These are phyloP conservation scores for Erebia aethiops DNA, from an alignment of 2,888 invertebrate species.

Conservation along the genomic window DNA sequence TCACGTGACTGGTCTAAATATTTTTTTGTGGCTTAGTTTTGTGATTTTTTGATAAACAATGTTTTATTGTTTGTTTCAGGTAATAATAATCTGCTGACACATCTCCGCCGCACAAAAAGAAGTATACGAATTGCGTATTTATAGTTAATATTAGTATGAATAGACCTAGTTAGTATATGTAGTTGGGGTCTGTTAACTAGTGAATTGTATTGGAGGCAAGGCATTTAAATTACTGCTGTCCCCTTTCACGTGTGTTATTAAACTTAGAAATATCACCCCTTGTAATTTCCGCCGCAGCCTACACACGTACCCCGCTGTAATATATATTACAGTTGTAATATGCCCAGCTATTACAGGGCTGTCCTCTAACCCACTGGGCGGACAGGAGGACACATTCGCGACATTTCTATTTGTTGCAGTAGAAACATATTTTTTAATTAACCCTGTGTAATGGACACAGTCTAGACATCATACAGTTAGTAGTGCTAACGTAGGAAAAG, in stretches of 20 bases:
- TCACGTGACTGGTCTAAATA: no score
- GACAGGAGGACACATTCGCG: neutral
- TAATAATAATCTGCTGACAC: neutral
- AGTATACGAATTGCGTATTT: no score
- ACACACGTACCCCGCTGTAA: conserved; percentile 3
- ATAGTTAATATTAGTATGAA: no score
- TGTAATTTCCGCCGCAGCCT: conserved; percentile 34
- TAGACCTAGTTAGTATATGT: no score
- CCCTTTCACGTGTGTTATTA: conserved; percentile 18
- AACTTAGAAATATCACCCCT: conserved; percentile 30
- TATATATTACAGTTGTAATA: conserved; percentile 8
- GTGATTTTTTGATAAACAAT: neutral
- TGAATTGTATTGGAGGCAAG: neutral
- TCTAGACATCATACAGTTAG: neutral
- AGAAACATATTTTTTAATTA: conserved; percentile 6
- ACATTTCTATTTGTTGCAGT: neutral
- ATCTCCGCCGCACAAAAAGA: no score
- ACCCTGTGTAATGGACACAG: neutral
- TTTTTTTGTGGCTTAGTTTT: neutral
- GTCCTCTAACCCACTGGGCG: conserved; percentile 4
- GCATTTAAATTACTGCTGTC: conserved; percentile 7
- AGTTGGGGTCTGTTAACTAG: no score
- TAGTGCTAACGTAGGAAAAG: no score
- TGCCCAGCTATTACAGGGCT: neutral
- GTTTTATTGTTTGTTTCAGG: conserved; percentile 14